Percentiles rank a stretch among this genome's conserved stretches.
phyloP scores from a whole-genome alignment of 2,888 invertebrate genomes.

The Netelia fuscicornis region DNA sequence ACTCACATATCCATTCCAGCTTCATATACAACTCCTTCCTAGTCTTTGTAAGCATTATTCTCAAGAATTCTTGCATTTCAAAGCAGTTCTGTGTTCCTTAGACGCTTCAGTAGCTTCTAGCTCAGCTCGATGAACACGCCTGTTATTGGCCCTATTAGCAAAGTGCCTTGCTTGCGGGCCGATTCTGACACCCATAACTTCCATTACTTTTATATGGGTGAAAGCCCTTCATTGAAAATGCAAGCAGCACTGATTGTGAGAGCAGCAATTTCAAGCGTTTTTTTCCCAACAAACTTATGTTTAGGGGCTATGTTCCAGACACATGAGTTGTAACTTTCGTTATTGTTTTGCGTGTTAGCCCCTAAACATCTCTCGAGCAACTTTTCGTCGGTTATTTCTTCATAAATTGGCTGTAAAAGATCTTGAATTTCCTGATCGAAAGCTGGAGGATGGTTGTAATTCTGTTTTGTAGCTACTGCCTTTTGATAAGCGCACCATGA shows the following conservation, averaged over 20 bases:
- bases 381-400: slow-evolving; percentile 25
- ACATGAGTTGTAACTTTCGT: slow-evolving; percentile 25
- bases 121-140: slow-evolving; percentile 20
- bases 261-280: slow-evolving; percentile 10
- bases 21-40: slow-evolving; percentile 34
- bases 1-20: slow-evolving; percentile 34
- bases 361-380: slow-evolving; percentile 41
- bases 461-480: too few species aligned
- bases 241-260: slow-evolving; percentile 37
- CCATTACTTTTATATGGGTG: slow-evolving; percentile 34
- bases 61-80: slow-evolving; percentile 32
- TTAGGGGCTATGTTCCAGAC: slow-evolving; percentile 15
- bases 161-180: slow-evolving; percentile 18
- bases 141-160: slow-evolving; percentile 14
- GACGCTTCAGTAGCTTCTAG: slow-evolving; percentile 31
- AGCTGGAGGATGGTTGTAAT: too few species aligned
- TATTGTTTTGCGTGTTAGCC: slow-evolving; percentile 45
- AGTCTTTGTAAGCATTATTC: slow-evolving; percentile 30
- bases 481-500: too few species aligned
- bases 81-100: slow-evolving; percentile 26
- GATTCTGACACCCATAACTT: slow-evolving; percentile 35
- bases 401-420: too few species aligned
- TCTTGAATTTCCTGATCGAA: too few species aligned
- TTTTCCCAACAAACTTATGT: slow-evolving; percentile 8
- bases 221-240: slow-evolving; percentile 39